Percentiles rank a stretch among this genome's conserved stretches.
phyloP scores from a whole-genome alignment of 1,140 invertebrate species.

The Drosophila yakuba region DNA sequence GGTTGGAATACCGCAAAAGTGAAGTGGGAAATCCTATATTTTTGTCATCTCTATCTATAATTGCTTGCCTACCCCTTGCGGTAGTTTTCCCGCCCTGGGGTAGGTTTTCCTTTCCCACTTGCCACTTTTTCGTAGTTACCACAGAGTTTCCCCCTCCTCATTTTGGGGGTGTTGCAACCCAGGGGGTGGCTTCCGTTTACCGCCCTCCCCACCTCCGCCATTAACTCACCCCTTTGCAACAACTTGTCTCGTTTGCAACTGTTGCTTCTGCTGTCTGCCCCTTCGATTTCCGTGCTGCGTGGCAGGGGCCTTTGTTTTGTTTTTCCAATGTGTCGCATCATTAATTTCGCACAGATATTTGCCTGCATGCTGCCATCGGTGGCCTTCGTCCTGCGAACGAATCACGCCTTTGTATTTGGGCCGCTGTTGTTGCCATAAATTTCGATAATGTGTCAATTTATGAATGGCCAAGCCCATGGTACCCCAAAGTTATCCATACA shows the following conservation, averaged over 20 bases:
- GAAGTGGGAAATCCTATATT: background rate
- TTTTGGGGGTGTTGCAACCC: conserved; percentile 28
- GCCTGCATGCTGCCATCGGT: conserved; percentile 46
- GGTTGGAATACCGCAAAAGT: background rate
- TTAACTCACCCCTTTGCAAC: conserved; percentile 3
- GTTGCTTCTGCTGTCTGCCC: conserved; percentile 56
- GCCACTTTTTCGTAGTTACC: conserved; percentile 1
- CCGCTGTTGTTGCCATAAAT: conserved; percentile 61
- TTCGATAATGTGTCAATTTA: conserved; percentile 83
- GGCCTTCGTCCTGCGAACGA: conserved; percentile 35
- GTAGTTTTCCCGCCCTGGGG: conserved; percentile 6
- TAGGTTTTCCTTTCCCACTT: conserved; percentile 15
- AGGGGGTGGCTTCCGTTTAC: conserved; percentile 36
- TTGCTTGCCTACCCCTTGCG: conserved; percentile 28
- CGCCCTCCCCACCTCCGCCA: conserved; percentile 14
- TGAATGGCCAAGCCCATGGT: conserved; percentile 53
- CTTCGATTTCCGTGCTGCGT: conserved; percentile 15
- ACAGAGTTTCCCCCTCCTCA: background rate
- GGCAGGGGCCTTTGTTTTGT: conserved; percentile 57
- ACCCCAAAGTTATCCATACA: conserved; percentile 42
- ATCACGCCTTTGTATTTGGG: conserved; percentile 66
- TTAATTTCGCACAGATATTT: conserved; percentile 80
- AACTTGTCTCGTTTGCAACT: conserved; percentile 54
- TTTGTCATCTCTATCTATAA: conserved; percentile 32
- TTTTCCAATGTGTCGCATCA: conserved; percentile 74